Conservation (phyloP, 2,888 invertebrate species). For the Poecilus cupreus region DNA sequence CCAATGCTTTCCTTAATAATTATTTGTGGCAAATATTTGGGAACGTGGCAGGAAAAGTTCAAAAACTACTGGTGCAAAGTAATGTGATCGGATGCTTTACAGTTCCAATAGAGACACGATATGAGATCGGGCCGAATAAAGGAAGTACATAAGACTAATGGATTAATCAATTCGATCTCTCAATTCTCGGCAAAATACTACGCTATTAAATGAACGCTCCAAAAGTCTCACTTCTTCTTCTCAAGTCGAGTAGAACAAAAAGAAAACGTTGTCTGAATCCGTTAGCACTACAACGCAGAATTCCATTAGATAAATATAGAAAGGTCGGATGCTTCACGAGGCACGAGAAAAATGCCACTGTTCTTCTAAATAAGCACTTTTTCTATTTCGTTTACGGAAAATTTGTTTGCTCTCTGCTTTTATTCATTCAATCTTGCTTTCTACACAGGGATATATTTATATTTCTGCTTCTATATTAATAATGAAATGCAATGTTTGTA, state of each 20-base stretch:
- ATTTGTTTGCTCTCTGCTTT: slow-evolving; percentile 35
- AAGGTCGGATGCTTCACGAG: slow-evolving; percentile 33
- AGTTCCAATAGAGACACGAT: slow-evolving; percentile 22
- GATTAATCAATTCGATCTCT: slow-evolving; percentile 58
- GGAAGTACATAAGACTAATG: slow-evolving; percentile 53
- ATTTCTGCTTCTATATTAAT: not conserved
- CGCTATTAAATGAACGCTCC: slow-evolving; percentile 57
- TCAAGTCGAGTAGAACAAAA: slow-evolving; percentile 47
- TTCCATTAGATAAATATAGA: slow-evolving; percentile 57
- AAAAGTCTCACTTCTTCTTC: slow-evolving; percentile 46
- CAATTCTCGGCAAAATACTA: slow-evolving; percentile 53
- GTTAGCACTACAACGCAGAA: slow-evolving; percentile 55
- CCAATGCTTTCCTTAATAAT: not conserved
- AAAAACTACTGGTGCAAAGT: slow-evolving; percentile 6
- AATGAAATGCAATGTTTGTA: too few relatives aligned
- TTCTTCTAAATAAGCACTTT: slow-evolving; percentile 41
- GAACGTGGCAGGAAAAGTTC: not conserved
- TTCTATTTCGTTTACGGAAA: slow-evolving; percentile 15
- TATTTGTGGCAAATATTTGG: not conserved
- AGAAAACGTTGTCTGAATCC: slow-evolving; percentile 49
- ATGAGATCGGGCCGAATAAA: slow-evolving; percentile 46
- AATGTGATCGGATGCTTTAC: slow-evolving; percentile 2
- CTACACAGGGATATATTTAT: not conserved
- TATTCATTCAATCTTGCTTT: not conserved
- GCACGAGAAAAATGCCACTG: slow-evolving; percentile 33